These are phyloP conservation scores for Ibycter americanus DNA, from an alignment of 2,797 vertebrate genomes.

Conservation along the genomic window DNA sequence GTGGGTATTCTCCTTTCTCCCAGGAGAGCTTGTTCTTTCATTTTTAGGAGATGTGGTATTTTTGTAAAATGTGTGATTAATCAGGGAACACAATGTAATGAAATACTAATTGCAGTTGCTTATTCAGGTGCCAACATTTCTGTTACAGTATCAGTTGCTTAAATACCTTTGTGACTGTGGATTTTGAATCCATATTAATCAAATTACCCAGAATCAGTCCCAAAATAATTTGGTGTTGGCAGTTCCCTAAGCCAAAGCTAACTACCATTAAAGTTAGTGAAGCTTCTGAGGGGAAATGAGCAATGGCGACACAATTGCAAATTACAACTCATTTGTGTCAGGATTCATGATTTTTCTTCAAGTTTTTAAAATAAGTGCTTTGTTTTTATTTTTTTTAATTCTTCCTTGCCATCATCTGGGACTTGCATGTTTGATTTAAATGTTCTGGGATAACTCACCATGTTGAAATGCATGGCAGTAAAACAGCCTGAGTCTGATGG, in stretches of 20 bases:
- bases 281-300: background rate
- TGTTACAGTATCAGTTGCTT: background rate
- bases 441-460: background rate
- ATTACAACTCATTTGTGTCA: background rate
- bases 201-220: background rate
- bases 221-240: background rate
- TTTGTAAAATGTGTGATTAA: background rate
- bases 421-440: background rate
- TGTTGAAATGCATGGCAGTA: background rate
- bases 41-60: background rate
- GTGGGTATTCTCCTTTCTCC: background rate
- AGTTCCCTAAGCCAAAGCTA: background rate
- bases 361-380: background rate
- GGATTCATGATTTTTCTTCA: background rate
- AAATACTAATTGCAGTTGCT: background rate
- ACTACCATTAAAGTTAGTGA: background rate
- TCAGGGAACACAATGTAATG: background rate
- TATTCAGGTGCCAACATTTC: background rate
- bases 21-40: background rate
- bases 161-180: background rate
- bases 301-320: background rate
- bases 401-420: rapidly evolving
- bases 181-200: background rate
- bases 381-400: background rate
- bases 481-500: background rate